These are phyloP conservation scores for Clarias batrachus DNA, from an alignment of 2,113 vertebrate genomes.

Conservation along the genomic window DNA sequence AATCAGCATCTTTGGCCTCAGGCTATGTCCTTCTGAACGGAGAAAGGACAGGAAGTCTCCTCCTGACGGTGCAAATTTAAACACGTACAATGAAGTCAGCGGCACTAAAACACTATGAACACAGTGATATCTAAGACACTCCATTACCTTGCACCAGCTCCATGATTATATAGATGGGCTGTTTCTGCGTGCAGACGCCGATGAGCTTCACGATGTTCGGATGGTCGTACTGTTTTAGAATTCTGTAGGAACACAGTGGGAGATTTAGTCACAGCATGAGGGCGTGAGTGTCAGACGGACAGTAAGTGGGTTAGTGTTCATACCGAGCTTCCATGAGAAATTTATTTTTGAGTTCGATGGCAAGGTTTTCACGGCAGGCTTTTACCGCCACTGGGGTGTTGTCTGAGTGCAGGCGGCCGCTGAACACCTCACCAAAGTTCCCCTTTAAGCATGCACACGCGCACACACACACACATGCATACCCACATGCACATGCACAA, in stretches of 20 bases:
- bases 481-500: not conserved
- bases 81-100: not conserved
- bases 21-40: conserved; percentile 73
- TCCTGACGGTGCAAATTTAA: conserved; percentile 69
- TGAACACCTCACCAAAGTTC: conserved; percentile 96
- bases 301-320: conserved; percentile 25
- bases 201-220: conserved; percentile 94
- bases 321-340: conserved; percentile 97
- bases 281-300: conserved; percentile 1
- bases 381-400: conserved; percentile 90
- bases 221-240: conserved; percentile 94
- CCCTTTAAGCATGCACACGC: conserved; percentile 72
- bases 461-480: not conserved
- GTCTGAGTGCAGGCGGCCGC: conserved; percentile 79
- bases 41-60: conserved; percentile 93
- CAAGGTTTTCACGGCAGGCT: conserved; percentile 89
- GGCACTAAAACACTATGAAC: not conserved
- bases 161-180: conserved; percentile 97
- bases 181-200: conserved; percentile 93
- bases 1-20: conserved; percentile 78
- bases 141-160: conserved; percentile 88
- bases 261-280: not conserved
- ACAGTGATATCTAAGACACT: not conserved
- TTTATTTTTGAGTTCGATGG: conserved; percentile 85
- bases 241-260: conserved; percentile 69